Percentiles rank a stretch among this genome's conserved stretches.
These are phyloP conservation scores for Oryzias curvinotus DNA, from an alignment of 2,113 vertebrate genomes.

Conservation along the genomic window DNA sequence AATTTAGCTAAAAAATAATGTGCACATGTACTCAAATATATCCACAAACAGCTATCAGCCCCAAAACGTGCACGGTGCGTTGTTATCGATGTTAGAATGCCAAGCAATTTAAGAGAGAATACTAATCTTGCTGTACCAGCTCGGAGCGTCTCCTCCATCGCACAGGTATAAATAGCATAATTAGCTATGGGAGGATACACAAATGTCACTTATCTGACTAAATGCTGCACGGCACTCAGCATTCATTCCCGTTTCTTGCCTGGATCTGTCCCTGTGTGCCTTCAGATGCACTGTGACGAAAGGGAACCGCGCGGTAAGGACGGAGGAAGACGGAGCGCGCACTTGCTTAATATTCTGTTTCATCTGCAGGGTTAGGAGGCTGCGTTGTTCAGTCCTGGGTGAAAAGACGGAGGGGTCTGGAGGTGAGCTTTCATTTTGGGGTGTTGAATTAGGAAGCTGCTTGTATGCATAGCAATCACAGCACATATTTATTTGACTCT, in stretches of 20 bases:
- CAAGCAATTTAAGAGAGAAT: slow-evolving; percentile 68
- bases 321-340: background rate
- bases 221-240: slow-evolving; percentile 36
- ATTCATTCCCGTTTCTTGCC: slow-evolving; percentile 35
- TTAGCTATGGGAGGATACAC: slow-evolving; percentile 69
- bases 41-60: slow-evolving; percentile 34
- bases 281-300: slow-evolving; percentile 32
- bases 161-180: slow-evolving; percentile 68
- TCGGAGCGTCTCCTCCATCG: slow-evolving; percentile 57
- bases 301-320: slow-evolving; percentile 11
- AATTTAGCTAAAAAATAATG: background rate
- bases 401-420: slow-evolving; percentile 16
- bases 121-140: slow-evolving; percentile 67
- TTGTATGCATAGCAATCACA: slow-evolving; percentile 16
- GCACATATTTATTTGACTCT: background rate
- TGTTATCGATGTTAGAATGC: slow-evolving; percentile 62
- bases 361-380: slow-evolving; percentile 33
- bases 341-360: slow-evolving; percentile 53
- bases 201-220: slow-evolving; percentile 73
- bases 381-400: slow-evolving; percentile 12
- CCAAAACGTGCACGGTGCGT: slow-evolving; percentile 55
- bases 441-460: slow-evolving; percentile 1
- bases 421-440: slow-evolving; percentile 16
- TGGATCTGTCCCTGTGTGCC: slow-evolving; percentile 25
- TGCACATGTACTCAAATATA: slow-evolving; percentile 5